Conservation (phyloP, 2,797 vertebrate species). For the Enteromius afrohamiltoni region DNA sequence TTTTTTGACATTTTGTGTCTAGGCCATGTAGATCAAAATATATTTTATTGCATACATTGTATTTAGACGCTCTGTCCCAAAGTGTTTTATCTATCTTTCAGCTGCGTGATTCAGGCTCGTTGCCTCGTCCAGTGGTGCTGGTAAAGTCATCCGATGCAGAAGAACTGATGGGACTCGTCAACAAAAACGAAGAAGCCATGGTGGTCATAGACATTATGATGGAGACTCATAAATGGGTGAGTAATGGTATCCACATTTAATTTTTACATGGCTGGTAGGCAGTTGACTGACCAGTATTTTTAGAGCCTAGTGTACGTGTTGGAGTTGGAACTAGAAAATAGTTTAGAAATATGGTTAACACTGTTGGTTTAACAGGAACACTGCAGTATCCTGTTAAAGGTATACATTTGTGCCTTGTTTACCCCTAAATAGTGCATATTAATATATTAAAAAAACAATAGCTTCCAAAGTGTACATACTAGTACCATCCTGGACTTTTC, state of each 20-base stretch:
- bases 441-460: not conserved
- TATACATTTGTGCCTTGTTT: not conserved
- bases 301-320: not conserved
- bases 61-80: not conserved
- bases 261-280: not conserved
- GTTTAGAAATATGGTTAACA: not conserved
- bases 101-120: constrained; percentile 84
- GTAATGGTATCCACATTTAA: constrained; percentile 45
- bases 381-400: not conserved
- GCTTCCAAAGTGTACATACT: not conserved
- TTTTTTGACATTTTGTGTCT: not conserved
- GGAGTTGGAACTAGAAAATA: not conserved
- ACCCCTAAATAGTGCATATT: not conserved
- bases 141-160: constrained; percentile 86
- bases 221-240: constrained; percentile 85
- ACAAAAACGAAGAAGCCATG: constrained; percentile 92
- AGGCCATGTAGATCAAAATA: not conserved
- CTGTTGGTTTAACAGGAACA: not conserved
- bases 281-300: not conserved
- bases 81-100: constrained; percentile 59
- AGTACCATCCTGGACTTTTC: not conserved
- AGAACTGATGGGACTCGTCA: constrained; percentile 92
- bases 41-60: not conserved
- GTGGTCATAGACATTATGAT: constrained; percentile 90
- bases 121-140: constrained; percentile 88